Evolutionary conservation across 92 coral and sea anemone genomes (phyloP), one percentile per base, ranked within the genome.

Genomic region (Heteractis magnifica): DNA sequence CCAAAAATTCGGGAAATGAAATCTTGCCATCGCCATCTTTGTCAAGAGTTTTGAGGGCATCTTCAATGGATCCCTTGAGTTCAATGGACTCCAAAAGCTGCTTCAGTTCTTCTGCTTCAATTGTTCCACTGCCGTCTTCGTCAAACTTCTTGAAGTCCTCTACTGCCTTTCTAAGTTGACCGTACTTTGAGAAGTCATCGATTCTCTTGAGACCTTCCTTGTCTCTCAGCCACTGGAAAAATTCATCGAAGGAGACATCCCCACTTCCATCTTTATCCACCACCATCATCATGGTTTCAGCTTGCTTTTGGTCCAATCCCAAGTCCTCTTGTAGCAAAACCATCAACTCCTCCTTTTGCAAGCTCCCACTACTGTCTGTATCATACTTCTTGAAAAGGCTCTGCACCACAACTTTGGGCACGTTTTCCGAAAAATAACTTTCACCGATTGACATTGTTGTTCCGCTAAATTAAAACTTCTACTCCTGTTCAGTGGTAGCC

Each of bases 191-290:
- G 1, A 59, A 78, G 62, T 94, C 93, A 50, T 96, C 91, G 34
- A 94, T 72, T 70, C 87, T 89, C 11, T 83, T 73, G 56, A 96
- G 85, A 10, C 91, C 88, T 19, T 94, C 84, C 10, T 83, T 92
- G 76, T 92, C 84, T 21, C 92, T 87, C 60, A 96, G 79, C 98
- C 98, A 96, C 26, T 77, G 84, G 68, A 80, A 62, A 59, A 96
- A 89, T 83, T 96, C 99, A 10, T 94, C 96, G 70, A 89, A 94
- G 16, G 89, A 82, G 13, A 96, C 87, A 3, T 79, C 76, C 23
- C 97, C 95, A 18, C 83, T 84, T 56, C 98, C 98, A 84, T 96
- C 98, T 89, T 89, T 92, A 84, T 96, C 99, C 5, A 96, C 81
- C 10, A 91, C 64, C 89, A 94, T 58, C 68, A 87, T 68, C 75